phyloP scores from a whole-genome alignment of 2,888 invertebrate genomes.

The Ecliptopera silaceata region DNA sequence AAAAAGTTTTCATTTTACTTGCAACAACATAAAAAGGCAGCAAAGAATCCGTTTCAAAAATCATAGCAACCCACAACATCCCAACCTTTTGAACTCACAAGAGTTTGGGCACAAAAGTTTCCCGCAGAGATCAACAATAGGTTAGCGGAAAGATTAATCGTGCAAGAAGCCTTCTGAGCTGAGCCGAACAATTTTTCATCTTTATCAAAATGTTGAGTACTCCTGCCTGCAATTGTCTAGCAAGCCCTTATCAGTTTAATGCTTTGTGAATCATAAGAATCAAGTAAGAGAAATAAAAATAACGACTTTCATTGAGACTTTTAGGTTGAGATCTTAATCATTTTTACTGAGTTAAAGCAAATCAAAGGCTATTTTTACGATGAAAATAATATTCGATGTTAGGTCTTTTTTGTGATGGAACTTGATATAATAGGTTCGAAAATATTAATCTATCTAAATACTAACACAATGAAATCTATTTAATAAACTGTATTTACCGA shows the following conservation, averaged over 20 bases:
- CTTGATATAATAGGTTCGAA: too few species aligned
- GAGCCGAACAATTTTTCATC: conserved; percentile 78
- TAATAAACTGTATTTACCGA: neutral
- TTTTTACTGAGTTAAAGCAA: neutral
- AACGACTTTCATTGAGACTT: neutral
- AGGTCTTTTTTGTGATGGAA: too few species aligned
- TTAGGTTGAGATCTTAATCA: neutral
- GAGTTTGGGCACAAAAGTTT: conserved; percentile 75
- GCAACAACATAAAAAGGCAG: neutral
- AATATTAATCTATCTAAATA: too few species aligned
- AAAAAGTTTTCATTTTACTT: neutral
- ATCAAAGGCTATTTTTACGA: too few species aligned
- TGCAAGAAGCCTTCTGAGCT: conserved; percentile 70
- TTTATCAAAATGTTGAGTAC: conserved; percentile 71
- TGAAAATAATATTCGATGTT: too few species aligned
- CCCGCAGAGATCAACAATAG: conserved; percentile 73
- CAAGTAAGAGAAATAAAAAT: neutral
- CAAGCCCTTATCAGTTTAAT: neutral
- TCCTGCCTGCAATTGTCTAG: conserved; percentile 43
- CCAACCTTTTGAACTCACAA: conserved; percentile 72
- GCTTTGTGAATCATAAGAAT: neutral
- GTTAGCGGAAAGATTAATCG: conserved; percentile 79
- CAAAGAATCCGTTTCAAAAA: conserved; percentile 46
- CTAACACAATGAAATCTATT: neutral
- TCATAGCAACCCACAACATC: conserved; percentile 58